Conservation (phyloP, 92 coral and sea anemone genomes). For the Hydrozoanthus gracilis region DNA sequence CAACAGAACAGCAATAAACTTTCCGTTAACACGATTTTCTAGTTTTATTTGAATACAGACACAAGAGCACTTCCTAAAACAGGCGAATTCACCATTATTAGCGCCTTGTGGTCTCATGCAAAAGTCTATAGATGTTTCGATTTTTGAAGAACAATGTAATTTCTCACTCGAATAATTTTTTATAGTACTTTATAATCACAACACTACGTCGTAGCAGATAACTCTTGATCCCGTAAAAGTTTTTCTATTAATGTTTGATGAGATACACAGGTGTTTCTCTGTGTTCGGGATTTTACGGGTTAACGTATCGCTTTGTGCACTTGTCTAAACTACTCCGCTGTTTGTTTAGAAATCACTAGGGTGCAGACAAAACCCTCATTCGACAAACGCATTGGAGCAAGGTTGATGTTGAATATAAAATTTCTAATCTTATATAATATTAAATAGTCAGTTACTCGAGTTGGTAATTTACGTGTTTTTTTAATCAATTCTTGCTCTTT, state of each 20-base stretch:
- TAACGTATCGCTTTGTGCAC: constrained; percentile 1
- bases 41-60: too few species aligned
- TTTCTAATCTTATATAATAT: background rate
- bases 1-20: too few species aligned
- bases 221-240: constrained; percentile 38
- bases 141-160: too few species aligned
- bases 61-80: too few species aligned
- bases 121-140: too few species aligned
- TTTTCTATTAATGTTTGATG: constrained; percentile 10
- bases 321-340: background rate
- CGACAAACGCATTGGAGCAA: background rate
- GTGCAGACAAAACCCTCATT: background rate
- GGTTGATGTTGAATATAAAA: background rate
- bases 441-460: background rate
- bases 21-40: too few species aligned
- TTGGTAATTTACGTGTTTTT: background rate
- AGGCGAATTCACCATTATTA: too few species aligned
- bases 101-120: too few species aligned
- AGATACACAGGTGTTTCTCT: constrained; percentile 10
- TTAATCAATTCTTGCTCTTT: background rate
- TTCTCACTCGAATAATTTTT: background rate
- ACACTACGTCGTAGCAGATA: constrained; percentile 13
- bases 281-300: constrained; percentile 3
- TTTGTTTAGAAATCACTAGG: background rate
- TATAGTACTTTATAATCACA: background rate